phyloP scores from a whole-genome alignment of 2,113 vertebrate species.

The Struthidea cinerea region DNA sequence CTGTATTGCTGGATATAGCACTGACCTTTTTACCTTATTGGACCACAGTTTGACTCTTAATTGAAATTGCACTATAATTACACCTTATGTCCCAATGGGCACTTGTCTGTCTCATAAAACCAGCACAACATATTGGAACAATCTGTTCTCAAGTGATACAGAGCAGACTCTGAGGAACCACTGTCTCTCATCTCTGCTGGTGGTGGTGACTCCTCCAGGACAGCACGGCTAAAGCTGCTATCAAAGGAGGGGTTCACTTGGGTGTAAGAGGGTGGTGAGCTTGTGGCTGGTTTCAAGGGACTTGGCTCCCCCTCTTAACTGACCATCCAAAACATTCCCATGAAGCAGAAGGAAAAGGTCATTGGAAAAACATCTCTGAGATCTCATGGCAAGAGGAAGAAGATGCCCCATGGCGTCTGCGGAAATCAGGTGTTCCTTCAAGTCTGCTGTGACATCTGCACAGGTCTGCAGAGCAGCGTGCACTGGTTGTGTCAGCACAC shows the following conservation, averaged over 20 bases:
- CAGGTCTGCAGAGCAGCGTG: not conserved
- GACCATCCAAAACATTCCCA: not conserved
- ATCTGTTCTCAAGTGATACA: not conserved
- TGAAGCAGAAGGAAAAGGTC: not conserved
- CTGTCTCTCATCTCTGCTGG: conserved; percentile 19
- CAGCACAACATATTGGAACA: conserved; percentile 21
- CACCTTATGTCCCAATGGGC: not conserved
- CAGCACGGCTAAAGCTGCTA: not conserved
- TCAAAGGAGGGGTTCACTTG: rapidly evolving
- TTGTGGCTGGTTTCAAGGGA: not conserved
- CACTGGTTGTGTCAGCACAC: not conserved
- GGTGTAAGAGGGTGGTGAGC: not conserved
- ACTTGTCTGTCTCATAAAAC: not conserved
- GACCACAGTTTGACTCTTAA: conserved; percentile 18
- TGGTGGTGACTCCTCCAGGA: not conserved
- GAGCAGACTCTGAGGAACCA: not conserved
- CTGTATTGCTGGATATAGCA: conserved; percentile 22
- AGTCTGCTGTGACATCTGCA: not conserved
- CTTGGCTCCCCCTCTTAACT: not conserved
- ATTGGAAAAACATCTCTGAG: not conserved
- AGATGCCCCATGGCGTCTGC: not conserved
- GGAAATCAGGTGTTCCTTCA: not conserved
- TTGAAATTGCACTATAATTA: conserved; percentile 41
- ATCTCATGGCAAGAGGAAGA: not conserved
- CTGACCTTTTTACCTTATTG: conserved; percentile 41